A percentile compares a stretch with the other conserved stretches of the same genome.
Evolutionary conservation across 2,888 invertebrate species (phyloP).

Genomic region (Stenolophus ochropezus): DNA sequence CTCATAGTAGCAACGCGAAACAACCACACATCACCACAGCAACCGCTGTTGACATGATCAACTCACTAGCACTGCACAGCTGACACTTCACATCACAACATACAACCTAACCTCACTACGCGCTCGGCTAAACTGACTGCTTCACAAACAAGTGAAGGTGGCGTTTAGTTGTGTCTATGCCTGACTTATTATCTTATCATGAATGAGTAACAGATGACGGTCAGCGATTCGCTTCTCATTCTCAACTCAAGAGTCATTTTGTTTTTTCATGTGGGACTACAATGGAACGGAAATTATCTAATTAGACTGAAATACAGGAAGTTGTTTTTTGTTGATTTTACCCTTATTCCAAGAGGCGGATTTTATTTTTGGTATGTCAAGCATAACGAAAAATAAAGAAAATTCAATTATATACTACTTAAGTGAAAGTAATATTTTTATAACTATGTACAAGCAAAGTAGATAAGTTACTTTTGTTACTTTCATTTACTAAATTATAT

Average conservation of each 20-base stretch:
- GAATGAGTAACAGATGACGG: neutral
- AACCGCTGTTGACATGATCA: constrained; percentile 6
- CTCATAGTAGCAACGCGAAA: constrained; percentile 34
- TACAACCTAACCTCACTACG: constrained; percentile 13
- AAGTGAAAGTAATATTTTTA: constrained; percentile 25
- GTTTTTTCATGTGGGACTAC: constrained; percentile 6
- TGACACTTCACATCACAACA: constrained; percentile 17
- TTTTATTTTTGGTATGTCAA: neutral
- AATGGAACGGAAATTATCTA: constrained; percentile 44
- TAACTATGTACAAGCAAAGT: too few relatives aligned
- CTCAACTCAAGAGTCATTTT: neutral
- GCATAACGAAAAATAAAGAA: neutral
- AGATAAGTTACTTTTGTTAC: too few relatives aligned
- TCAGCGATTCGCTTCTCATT: neutral
- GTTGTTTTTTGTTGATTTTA: constrained; percentile 32
- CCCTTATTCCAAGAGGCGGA: constrained; percentile 26
- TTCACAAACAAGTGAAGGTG: constrained; percentile 46
- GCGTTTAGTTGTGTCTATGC: constrained; percentile 18
- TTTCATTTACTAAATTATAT: too few relatives aligned
- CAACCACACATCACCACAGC: constrained; percentile 3
- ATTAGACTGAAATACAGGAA: constrained; percentile 44
- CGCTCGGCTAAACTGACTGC: neutral
- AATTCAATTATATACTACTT: neutral
- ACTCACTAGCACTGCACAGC: constrained; percentile 1
- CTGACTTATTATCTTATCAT: constrained; percentile 41